phyloP scores from a whole-genome alignment of 1,140 invertebrate species.

The Schlechtendalia chinensis region DNA sequence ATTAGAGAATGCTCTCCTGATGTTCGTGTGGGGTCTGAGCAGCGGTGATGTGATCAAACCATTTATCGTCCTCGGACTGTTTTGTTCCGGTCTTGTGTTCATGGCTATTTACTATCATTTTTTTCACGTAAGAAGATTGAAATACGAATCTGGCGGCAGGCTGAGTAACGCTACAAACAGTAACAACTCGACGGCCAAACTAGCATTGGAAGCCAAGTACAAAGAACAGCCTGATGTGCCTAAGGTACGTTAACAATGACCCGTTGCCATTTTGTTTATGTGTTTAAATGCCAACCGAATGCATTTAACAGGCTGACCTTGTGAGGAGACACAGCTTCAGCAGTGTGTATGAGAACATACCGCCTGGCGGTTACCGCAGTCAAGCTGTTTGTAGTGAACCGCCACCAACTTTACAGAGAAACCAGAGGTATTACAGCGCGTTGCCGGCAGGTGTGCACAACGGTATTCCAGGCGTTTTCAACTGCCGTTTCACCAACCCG shows the following conservation, averaged over 20 bases:
- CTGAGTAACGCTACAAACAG: conserved; percentile 48
- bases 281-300: background rate
- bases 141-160: conserved; percentile 65
- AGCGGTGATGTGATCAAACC: conserved; percentile 57
- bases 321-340: conserved; percentile 52
- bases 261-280: too few relatives aligned
- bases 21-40: conserved; percentile 63
- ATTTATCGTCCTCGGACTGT: conserved; percentile 64
- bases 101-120: conserved; percentile 81
- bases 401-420: conserved; percentile 27
- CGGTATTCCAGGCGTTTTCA: conserved; percentile 82
- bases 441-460: conserved; percentile 53
- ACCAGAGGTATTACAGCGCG: conserved; percentile 44
- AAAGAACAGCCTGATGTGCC: conserved; percentile 26
- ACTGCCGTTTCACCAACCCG: conserved; percentile 80
- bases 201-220: conserved; percentile 41
- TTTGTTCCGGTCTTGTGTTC: conserved; percentile 75
- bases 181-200: conserved; percentile 34
- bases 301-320: conserved; percentile 50
- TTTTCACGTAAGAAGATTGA: conserved; percentile 54
- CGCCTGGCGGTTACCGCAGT: conserved; percentile 11
- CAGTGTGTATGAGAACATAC: conserved; percentile 50
- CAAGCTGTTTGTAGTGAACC: conserved; percentile 12
- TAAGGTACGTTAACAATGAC: background rate
- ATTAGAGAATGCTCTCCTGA: conserved; percentile 77